A percentile compares a stretch with the other conserved stretches of the same genome.
phyloP scores from a whole-genome alignment of 2,113 vertebrate species.

The Empidonax traillii region DNA sequence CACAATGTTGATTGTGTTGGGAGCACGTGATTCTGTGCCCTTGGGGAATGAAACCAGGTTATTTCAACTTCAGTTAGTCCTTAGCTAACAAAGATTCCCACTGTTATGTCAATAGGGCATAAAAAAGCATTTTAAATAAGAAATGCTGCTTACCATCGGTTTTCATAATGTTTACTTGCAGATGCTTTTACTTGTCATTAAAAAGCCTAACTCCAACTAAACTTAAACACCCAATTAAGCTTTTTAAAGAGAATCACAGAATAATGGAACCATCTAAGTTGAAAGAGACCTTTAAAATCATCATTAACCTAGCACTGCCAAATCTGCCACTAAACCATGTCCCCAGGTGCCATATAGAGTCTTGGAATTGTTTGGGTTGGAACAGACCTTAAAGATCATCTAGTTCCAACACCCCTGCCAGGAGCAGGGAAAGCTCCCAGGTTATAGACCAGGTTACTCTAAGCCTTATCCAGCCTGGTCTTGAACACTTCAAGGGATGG shows the following conservation, averaged over 20 bases:
- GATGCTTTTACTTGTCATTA: slow-evolving; percentile 60
- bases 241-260: neutral
- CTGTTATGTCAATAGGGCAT: neutral
- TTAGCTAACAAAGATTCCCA: neutral
- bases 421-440: neutral
- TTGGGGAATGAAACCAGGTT: neutral
- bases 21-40: neutral
- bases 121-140: slow-evolving; percentile 4
- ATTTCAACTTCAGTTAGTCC: neutral
- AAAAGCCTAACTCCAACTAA: slow-evolving; percentile 43
- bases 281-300: neutral
- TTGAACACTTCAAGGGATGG: neutral
- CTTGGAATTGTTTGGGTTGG: neutral
- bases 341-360: neutral
- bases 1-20: neutral
- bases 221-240: slow-evolving; percentile 42
- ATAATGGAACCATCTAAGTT: neutral
- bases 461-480: neutral
- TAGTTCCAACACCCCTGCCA: fast-evolving
- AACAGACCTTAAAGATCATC: neutral
- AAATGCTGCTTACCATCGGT: slow-evolving; percentile 24
- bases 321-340: neutral
- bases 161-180: slow-evolving; percentile 60
- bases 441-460: neutral
- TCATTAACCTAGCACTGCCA: neutral